Percentiles rank a stretch among this genome's conserved stretches.
phyloP scores from a whole-genome alignment of 2,888 invertebrate genomes.

The Aleiodes leptofemur region DNA sequence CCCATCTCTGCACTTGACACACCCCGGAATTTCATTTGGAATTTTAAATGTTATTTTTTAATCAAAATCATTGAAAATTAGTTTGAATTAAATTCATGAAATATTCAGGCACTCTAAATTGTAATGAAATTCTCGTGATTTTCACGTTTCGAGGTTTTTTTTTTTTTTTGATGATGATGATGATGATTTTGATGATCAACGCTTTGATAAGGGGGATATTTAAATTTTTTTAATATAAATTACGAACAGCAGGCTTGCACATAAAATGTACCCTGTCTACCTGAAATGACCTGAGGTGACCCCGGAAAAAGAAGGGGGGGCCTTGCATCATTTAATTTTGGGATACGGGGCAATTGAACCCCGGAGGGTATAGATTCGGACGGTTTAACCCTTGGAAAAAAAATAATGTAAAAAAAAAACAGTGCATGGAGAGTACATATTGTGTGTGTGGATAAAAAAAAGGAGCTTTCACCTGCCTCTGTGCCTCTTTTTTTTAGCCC shows the following conservation, averaged over 20 bases:
- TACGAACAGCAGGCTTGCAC: slow-evolving; percentile 4
- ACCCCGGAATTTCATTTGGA: background rate
- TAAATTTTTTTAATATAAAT: background rate
- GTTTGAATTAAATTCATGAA: no score
- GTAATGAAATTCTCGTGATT: no score
- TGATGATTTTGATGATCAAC: no score
- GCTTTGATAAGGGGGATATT: background rate
- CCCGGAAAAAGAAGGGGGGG: slow-evolving; percentile 24
- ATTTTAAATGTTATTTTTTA: no score
- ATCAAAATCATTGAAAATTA: no score
- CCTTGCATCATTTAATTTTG: slow-evolving; percentile 16
- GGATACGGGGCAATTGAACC: slow-evolving; percentile 16
- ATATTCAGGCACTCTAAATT: no score
- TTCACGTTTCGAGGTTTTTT: no score
- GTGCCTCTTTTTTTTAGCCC: slow-evolving; percentile 53
- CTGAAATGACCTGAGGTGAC: slow-evolving; percentile 3
- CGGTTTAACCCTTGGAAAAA: slow-evolving; percentile 48
- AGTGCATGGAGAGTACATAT: slow-evolving; percentile 51
- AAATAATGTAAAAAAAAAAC: slow-evolving; percentile 67
- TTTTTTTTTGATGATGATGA: no score
- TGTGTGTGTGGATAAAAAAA: slow-evolving; percentile 66
- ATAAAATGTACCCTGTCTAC: background rate
- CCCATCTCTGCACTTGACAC: slow-evolving; percentile 6
- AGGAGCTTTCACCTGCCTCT: slow-evolving; percentile 65
- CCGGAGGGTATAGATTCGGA: slow-evolving; percentile 45